Evolutionary conservation across 2,888 invertebrate genomes (phyloP).

Genomic region (Troglohyphantes excavatus): DNA sequence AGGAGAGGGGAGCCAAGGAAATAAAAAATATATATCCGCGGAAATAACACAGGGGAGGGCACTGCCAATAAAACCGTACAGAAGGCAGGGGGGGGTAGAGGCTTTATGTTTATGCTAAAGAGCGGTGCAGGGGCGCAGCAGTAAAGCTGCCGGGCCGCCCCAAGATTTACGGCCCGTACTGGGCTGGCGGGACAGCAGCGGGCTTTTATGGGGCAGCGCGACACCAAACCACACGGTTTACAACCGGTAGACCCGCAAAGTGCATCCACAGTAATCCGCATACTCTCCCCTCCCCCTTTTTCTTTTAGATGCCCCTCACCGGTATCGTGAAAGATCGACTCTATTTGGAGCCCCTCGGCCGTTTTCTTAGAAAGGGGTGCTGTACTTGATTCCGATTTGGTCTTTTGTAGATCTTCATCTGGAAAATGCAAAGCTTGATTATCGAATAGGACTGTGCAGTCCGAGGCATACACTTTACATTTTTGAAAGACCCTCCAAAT

Average conservation of each 20-base stretch:
- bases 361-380: conserved; percentile 31
- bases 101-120: conserved; percentile 76
- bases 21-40: conserved; percentile 45
- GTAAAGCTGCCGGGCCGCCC: conserved; percentile 57
- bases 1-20: conserved; percentile 26
- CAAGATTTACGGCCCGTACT: conserved; percentile 74
- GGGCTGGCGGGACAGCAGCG: conserved; percentile 59
- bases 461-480: too few relatives aligned
- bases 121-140: conserved; percentile 51
- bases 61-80: conserved; percentile 69
- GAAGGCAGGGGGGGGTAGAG: conserved; percentile 60
- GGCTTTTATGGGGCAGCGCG: conserved; percentile 75
- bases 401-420: background rate
- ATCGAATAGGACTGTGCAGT: too few relatives aligned
- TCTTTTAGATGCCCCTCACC: conserved; percentile 27
- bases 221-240: conserved; percentile 78
- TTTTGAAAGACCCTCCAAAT: too few relatives aligned
- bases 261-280: conserved; percentile 70
- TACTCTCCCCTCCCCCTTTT: conserved; percentile 16
- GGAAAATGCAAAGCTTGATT: too few relatives aligned
- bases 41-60: conserved; percentile 48
- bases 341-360: conserved; percentile 57
- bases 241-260: conserved; percentile 76
- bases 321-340: conserved; percentile 66
- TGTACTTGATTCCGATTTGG: background rate